Evolutionary conservation across 2,113 vertebrate species (phyloP), one percentile per base, ranked within the genome.

Genomic region (Takifugu flavidus): DNA sequence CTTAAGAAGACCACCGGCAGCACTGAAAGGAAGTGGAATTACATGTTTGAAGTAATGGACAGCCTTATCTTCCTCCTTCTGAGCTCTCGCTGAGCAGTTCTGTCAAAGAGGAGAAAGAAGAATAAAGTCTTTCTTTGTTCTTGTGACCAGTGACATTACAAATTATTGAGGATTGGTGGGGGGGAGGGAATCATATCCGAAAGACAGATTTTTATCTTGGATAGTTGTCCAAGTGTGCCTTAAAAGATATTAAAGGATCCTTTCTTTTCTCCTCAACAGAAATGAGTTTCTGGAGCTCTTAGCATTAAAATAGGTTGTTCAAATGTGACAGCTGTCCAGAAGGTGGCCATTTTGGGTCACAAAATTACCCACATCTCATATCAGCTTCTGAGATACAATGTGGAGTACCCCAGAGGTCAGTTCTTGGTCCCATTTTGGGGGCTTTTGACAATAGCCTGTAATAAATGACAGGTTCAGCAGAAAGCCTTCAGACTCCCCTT

Each of bases 1-100:
- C 34, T 55, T 68, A 29, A 68, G 77, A 72, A 75, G 46, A 54
- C 31, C 43, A 62, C 34, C 6, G 47, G 13, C 25, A 49, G 44
- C 51, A 42, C 56, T 11, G 43, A 25, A 69, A 59, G 49, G 58
- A 59, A 72, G 43, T 28, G 49, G 28, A 71, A 39, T 46, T 27
- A 49, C 61, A 65, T 55, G 39, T 42, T 26, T 31, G 45, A 66
- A 51, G 53, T 39, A 12, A 2, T 27, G 34, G 15, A 69, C n/a
- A 25, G 31, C 10, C 10, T 34, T 51, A 15, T 51, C 52, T 54
- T 28, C 26, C 20, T 13, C 59, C 20, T 47, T 64, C 52, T 55
- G n/a, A 20, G 34, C 43, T 47, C 45, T 6, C 15, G 53, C 49
- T 44, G 12, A 64, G 26, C 56, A 54, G 28, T 59, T 67, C 56